Base-by-base conservation (phyloP, 2,113 vertebrate species). In the Eleginops maclovinus region DNA sequence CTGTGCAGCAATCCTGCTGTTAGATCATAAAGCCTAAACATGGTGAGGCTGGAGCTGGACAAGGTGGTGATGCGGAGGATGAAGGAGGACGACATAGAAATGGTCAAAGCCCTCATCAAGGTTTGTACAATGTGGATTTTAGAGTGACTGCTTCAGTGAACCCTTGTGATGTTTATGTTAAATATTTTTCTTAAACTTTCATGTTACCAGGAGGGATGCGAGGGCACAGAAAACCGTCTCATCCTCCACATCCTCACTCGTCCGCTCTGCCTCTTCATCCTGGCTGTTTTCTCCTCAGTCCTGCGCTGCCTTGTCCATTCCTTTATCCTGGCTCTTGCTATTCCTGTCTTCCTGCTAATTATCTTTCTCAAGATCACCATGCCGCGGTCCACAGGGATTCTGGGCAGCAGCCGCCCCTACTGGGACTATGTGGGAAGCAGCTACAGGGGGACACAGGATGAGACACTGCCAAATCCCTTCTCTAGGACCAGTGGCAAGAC, bases 191-290 rank as follows among this genome's bases (percentile, higher is more conserved):
- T 47, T 40, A 17, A 14, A 26, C 28, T 9, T 21, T 5, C 14
- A 2, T 43, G 22, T 64, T 51, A 81, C 15, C 74, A 97, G 96
- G 96, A 96, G 59, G 95, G 95, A 15, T 95, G 95, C 13, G 94
- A 95, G 86, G 96, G 96, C 72, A 95, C 93, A 0, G 96, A 97
- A 63, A 97, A 96, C 91, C 96, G 96, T 0, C 94, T 97, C 83
- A 94, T 96, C 76, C 94, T 97, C 14, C 95, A 97, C 55, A 92
- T 95, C 21, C 90, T 97, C 71, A 97, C 96, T 0, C 94, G 96
- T 19, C 96, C 96, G 0, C 88, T 96, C 1, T 95, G 95, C 50
- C 93, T 97, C 77, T 9, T 96, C 72, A 82, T 95, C 47, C 85
- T 97, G 77, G 95, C 95, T 0, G 91, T 95, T 43, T 86, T 93